Evolutionary conservation across 2,113 vertebrate species (phyloP), one percentile per base, ranked within the genome.

Genomic region (Zosterops japonicus): DNA sequence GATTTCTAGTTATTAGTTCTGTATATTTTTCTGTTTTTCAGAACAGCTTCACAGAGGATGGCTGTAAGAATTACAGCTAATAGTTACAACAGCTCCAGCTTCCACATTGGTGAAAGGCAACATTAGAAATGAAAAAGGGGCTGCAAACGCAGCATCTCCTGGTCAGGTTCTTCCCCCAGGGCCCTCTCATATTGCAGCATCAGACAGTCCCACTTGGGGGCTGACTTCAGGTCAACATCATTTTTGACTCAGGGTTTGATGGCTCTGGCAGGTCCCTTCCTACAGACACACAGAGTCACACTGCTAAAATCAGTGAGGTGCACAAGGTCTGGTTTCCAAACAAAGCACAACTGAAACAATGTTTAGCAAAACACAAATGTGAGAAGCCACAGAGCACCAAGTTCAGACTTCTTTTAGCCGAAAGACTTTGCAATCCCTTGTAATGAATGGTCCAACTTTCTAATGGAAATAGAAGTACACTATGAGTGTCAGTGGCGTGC

Each of bases 191-290:
- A 2, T 0, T 1, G 19, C 33, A 41, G 12, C 15, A 12, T 44
- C 61, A 56, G 33, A 9, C 2, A 2, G 55, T 14, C 42, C 22
- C 59, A 18, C 0, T 0, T 2, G 12, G 14, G 41, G 11, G 10
- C 12, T 52, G 64, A 41, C 29, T 56, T 31, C 35, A 60, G 28
- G 56, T 12, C 76, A 80, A 23, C 3, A 19, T 29, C 6, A 31
- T 27, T 44, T 47, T 22, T 18, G 8, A 61, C 42, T 35, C 59
- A 61, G 36, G 16, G 11, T 46, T 61, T 87, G 53, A 50, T 3
- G 49, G 24, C 35, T 80, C 41, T 33, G 50, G 46, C 20, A 76
- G 27, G 12, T 16, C 4, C n/a, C 86, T 87, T 91, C 36, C 42
- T 36, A 6, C 52, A 71, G 21, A 35, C 4, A 21, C 12, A 13